Base-by-base conservation (phyloP, 2,888 invertebrate species). In the Watsonalla binaria region DNA sequence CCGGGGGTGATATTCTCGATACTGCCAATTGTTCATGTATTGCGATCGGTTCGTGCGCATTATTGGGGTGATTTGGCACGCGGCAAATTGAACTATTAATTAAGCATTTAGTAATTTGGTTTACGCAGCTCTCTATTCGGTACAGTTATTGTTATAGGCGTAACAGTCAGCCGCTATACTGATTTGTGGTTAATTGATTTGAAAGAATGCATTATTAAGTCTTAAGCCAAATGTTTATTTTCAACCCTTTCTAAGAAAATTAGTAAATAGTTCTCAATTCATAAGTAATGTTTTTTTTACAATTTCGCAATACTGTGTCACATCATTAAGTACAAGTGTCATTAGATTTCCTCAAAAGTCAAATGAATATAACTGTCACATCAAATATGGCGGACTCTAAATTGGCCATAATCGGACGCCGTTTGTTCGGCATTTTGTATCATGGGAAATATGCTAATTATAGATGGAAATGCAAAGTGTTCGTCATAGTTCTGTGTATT, bases 1-100 rank as follows among this genome's bases (percentile, higher is more conserved):
- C 55, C 58, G 62, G 66, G 76, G 73, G 70, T 74, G 70, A 72
- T 70, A 78, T 83, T 80, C 74, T 78, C 84, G 74, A 86, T 86
- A 83, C 86, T 86, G 68, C 82, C 86, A 74, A 82, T 81, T 75
- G 81, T 79, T 80, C 84, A 87, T 87, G 82, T 78, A 80, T 78
- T 68, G 81, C 79, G 60, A 77, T 74, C 70, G 74, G 70, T 72
- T 69, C 67, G 59, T 64, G 72, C 61, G 65, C 74, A 78, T 82
- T 78, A 86, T 82, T 73, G 72, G 77, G 78, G 78, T 81, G 66
- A 74, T 85, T 80, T 70, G 75, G 76, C 68, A 61, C 72, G 72
- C 55, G 59, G 65, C 78, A 76, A 87, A 85, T 87, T 83, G 82
- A 78, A 79, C 79, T 77, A 84, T 87, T 83, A 83, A 89, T 87